Evolutionary conservation across 2,888 invertebrate genomes (phyloP).

Genomic region (Branchipolynoe longqiensis): DNA sequence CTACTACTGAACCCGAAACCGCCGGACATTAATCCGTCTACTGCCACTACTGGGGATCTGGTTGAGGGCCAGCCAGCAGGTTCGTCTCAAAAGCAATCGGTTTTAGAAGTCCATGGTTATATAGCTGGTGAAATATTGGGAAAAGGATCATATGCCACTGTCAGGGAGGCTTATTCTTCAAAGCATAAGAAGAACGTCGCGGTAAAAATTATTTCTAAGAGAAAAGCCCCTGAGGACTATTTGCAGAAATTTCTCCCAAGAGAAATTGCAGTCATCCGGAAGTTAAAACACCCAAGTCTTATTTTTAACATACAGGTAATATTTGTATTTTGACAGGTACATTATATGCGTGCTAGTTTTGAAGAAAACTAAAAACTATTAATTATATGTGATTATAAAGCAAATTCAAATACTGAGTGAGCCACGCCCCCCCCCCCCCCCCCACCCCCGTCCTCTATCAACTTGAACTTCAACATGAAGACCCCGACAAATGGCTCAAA

Average conservation of each 20-base stretch:
- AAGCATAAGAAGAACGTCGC: constrained; percentile 76
- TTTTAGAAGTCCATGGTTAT: constrained; percentile 70
- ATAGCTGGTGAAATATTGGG: constrained; percentile 76
- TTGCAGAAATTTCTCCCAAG: constrained; percentile 79
- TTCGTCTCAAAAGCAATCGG: too few species aligned
- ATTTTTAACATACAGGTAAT: constrained; percentile 69
- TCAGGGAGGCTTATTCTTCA: constrained; percentile 76
- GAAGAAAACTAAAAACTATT: too few species aligned
- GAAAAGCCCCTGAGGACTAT: constrained; percentile 76
- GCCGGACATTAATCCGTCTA: too few species aligned
- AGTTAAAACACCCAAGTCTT: constrained; percentile 74
- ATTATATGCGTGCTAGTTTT: neutral
- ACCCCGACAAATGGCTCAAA: too few species aligned
- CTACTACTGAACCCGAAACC: too few species aligned
- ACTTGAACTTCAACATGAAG: too few species aligned
- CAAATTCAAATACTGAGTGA: neutral
- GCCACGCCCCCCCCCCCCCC: neutral
- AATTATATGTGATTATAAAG: neutral
- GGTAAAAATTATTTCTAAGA: constrained; percentile 79
- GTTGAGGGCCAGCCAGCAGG: too few species aligned
- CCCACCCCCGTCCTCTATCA: too few species aligned
- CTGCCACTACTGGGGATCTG: too few species aligned
- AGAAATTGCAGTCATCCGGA: constrained; percentile 78
- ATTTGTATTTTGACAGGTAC: neutral
- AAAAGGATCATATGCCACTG: constrained; percentile 78